Evolutionary conservation across 2,113 vertebrate species (phyloP), one percentile per base, ranked within the genome.

Genomic region (Pica pica): DNA sequence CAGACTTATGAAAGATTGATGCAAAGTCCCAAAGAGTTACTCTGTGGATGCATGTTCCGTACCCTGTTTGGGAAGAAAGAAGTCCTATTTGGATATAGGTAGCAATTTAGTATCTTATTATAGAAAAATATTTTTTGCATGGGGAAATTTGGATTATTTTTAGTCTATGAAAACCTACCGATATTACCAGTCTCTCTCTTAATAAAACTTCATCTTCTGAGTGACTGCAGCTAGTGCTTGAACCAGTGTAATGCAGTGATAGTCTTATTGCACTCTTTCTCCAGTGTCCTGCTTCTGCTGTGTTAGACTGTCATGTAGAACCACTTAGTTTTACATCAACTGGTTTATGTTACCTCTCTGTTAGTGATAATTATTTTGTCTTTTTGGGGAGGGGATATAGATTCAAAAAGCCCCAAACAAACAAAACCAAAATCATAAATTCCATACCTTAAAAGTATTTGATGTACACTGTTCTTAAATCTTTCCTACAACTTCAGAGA

Each of bases 231-330:
- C 76, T 74, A 3, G 5, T 68, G 70, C 21, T 31, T 55, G 24
- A 63, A 49, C 0, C 0, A 12, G 55, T 13, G n/a, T 28, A 5
- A 9, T 28, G 35, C 13, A 27, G 27, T 2, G 8, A 27, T 3
- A 17, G 0, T 1, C 15, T 74, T 44, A 8, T 92, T 21, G 10
- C 0, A 1, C 13, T 27, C 20, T 33, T 77, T 57, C 24, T 69
- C 21, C 21, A 12, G 18, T 15, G 5, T 33, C 30, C 7, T 52
- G 4, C 23, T 5, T 3, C 27, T 46, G 39, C 18, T 39, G 11
- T 37, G 26, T 56, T 33, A 61, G 37, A 42, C 23, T 61, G n/a
- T 60, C 3, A 0, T 5, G 28, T 17, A 33, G 33, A 75, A 37
- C 33, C 0, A 8, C 22, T 28, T 18, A 9, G 11, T 41, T 68